phyloP scores from a whole-genome alignment of 2,888 invertebrate genomes.

The Euspilapteryx auroguttella region DNA sequence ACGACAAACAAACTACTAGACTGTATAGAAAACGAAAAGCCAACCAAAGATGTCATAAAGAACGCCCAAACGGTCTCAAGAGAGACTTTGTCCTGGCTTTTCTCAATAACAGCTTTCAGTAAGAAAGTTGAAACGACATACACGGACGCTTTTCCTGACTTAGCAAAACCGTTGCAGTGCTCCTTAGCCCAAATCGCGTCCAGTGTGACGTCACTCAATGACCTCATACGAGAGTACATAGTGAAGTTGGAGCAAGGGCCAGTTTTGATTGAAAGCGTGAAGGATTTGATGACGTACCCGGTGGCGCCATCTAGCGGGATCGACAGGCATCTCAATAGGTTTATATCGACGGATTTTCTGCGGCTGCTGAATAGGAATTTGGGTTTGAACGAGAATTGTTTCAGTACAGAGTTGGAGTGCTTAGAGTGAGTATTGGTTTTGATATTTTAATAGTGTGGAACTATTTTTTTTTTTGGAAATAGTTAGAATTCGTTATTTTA shows the following conservation, averaged over 20 bases:
- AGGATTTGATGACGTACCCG: conserved; percentile 56
- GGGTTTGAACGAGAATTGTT: conserved; percentile 12
- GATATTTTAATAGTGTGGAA: neutral
- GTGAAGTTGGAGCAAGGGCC: conserved; percentile 27
- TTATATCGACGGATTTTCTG: conserved; percentile 30
- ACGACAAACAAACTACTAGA: no score
- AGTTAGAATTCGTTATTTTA: no score
- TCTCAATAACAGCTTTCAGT: conserved; percentile 58
- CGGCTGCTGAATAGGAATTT: conserved; percentile 26
- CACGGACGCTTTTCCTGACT: conserved; percentile 74
- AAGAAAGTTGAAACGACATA: conserved; percentile 57
- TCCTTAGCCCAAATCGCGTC: conserved; percentile 69
- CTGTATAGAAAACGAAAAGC: no score
- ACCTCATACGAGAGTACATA: conserved; percentile 48
- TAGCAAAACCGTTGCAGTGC: conserved; percentile 71
- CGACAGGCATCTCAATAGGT: conserved; percentile 41
- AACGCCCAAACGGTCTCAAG: conserved; percentile 27
- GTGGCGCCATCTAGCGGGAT: conserved; percentile 19
- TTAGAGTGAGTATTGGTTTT: conserved; percentile 39
- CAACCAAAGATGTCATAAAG: conserved; percentile 7
- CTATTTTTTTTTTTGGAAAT: no score
- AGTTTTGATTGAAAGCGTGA: conserved; percentile 20
- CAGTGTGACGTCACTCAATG: conserved; percentile 61
- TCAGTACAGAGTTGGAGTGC: conserved; percentile 31
- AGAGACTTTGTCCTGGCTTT: conserved; percentile 50